Evolutionary conservation across 2,888 invertebrate species (phyloP).

Genomic region (Rhogogaster chlorosoma): DNA sequence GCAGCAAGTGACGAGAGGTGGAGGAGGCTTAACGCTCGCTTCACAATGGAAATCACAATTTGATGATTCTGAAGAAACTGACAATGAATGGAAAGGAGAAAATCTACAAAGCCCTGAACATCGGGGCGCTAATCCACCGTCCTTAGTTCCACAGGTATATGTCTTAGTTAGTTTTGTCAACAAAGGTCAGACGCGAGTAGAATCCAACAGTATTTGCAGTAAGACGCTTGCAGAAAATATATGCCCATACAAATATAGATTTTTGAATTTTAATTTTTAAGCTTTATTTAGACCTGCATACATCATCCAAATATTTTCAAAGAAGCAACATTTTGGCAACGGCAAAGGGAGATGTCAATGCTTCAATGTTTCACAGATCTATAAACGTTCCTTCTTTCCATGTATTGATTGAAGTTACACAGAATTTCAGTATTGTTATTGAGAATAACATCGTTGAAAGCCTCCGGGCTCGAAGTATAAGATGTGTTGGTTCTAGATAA

Average conservation of each 20-base stretch:
- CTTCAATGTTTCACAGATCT: too few relatives aligned
- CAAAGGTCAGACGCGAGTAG: slow-evolving; percentile 57
- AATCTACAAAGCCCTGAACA: slow-evolving; percentile 78
- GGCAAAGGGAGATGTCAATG: too few relatives aligned
- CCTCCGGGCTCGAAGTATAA: background rate
- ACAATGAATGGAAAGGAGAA: slow-evolving; percentile 96
- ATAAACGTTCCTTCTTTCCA: background rate
- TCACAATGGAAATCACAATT: slow-evolving; percentile 98
- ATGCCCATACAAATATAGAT: background rate
- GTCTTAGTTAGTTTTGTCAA: background rate
- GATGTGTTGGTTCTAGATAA: background rate
- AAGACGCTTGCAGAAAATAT: background rate
- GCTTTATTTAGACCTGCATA: background rate
- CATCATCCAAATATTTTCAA: background rate
- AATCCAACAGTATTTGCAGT: slow-evolving; percentile 42
- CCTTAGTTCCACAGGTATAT: slow-evolving; percentile 72
- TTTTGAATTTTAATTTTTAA: background rate
- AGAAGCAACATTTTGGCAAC: background rate
- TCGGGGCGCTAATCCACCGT: slow-evolving; percentile 70
- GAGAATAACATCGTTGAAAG: background rate
- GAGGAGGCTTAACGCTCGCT: slow-evolving; percentile 91
- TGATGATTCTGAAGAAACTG: slow-evolving; percentile 96
- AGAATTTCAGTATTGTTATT: background rate
- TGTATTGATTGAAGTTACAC: background rate
- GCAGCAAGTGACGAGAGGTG: slow-evolving; percentile 94